Evolutionary conservation across 2,888 invertebrate genomes (phyloP).

Genomic region (Nysson spinosus): DNA sequence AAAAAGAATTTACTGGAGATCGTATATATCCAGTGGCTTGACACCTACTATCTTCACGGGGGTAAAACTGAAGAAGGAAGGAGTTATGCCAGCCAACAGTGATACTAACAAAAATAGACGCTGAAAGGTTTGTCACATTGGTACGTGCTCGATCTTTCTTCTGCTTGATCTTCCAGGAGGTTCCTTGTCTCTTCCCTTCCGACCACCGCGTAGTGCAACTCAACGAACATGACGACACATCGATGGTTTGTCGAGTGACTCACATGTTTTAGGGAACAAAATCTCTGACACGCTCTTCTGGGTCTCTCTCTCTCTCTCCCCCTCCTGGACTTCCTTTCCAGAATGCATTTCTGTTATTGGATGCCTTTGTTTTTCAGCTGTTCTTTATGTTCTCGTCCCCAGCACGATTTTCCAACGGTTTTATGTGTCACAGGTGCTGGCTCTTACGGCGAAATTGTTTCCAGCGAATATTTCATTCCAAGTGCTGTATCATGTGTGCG

Average conservation of each 20-base stretch:
- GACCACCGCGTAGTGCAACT: not conserved
- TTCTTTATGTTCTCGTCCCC: constrained; percentile 18
- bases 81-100: constrained; percentile 25
- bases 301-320: no score
- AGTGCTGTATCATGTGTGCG: no score
- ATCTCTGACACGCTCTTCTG: constrained; percentile 26
- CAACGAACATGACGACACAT: constrained; percentile 33
- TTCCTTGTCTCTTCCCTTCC: not conserved
- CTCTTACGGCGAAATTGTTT: constrained; percentile 25
- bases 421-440: constrained; percentile 48
- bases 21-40: constrained; percentile 51
- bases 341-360: constrained; percentile 2
- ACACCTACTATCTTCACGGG: constrained; percentile 12
- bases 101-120: constrained; percentile 65
- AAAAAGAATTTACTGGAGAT: constrained; percentile 70
- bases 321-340: constrained; percentile 8
- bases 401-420: constrained; percentile 19
- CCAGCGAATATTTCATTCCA: constrained; percentile 10
- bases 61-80: constrained; percentile 20
- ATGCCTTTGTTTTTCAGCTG: constrained; percentile 21
- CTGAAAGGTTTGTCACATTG: constrained; percentile 55
- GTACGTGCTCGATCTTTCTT: constrained; percentile 11
- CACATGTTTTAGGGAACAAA: constrained; percentile 28
- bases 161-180: constrained; percentile 3
- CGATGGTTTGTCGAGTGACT: constrained; percentile 54